Base-by-base conservation (phyloP, 1,140 invertebrate genomes). In the Pseudomyrmex flavicornis region DNA sequence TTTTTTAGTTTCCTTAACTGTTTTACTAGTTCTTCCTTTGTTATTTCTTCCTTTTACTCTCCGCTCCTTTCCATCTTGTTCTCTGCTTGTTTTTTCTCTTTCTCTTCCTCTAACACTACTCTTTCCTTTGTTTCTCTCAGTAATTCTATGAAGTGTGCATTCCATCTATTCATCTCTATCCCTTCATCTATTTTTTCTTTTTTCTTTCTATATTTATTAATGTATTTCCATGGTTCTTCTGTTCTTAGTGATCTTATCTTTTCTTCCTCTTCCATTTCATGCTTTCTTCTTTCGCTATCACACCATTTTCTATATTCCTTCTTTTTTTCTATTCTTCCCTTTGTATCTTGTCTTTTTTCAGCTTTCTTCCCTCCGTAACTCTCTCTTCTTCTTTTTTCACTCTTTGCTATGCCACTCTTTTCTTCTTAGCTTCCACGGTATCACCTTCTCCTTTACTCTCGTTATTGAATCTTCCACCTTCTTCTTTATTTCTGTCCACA, bases 221-320 rank as follows among this genome's bases (percentile, higher is more conserved):
- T 85, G 46, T 52, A 72, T 15, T 85, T 35, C 83, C 75, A 85
- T 9, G 56, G 44, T 56, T 85, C 58, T 22, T 85, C 59, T 1
- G 44, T 65, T 9, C 15, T 72, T 85, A 66, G 54, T 8, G n/a
- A 1, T 73, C 22, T 52, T 44, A 79, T 61, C 62, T 63, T 52
- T 46, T 80, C 26, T 54, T 69, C 12, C 66, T 73, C 61, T 61
- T 73, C 68, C 12, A 74, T 54, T 63, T 63, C n/a, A 4, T 56
- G 44, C 35, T 82, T 48, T 17, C 62, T 82, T 68, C 20, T 0
- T 61, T 17, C 17, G 17, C 44, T 26, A 1, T 85, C 35, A 54
- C 70, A 85, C 65, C 72, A 61, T 20, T 12, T 20, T 69, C 9
- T 80, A 20, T 62, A 66, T n/a, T 76, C 62, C 44, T n/a, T 85